Conservation (phyloP, 2,797 vertebrate genomes). For the Pseudochromis fuscus region DNA sequence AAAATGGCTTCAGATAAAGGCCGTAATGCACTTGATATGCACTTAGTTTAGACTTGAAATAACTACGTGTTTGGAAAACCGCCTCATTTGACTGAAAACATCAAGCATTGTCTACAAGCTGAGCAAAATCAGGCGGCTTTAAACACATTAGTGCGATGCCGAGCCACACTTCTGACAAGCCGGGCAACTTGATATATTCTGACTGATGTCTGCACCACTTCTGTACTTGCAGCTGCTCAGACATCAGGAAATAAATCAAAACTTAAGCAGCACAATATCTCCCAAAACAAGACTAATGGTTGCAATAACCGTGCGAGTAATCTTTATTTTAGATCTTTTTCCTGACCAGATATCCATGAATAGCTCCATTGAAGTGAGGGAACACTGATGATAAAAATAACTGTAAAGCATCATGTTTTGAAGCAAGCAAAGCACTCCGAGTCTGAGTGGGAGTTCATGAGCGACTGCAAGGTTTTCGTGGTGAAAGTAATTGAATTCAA, state of each 20-base stretch:
- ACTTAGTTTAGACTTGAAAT: conserved; percentile 5
- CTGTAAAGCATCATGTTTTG: background rate
- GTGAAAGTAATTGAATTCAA: background rate
- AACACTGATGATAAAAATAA: conserved; percentile 37
- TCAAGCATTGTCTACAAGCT: background rate
- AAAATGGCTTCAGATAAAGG: conserved; percentile 33
- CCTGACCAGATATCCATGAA: conserved; percentile 28
- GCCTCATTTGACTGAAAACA: conserved; percentile 11
- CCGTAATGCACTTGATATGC: conserved; percentile 13
- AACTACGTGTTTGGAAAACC: conserved; percentile 7
- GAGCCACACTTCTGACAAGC: background rate
- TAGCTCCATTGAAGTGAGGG: conserved; percentile 43
- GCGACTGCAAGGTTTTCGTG: background rate
- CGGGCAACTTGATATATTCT: too few species aligned
- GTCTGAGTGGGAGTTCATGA: background rate
- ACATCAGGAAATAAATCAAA: conserved; percentile 4
- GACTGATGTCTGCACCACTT: background rate
- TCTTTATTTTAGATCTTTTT: conserved; percentile 10
- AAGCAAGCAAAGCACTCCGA: background rate
- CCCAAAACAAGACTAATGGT: background rate
- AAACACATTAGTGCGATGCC: too few species aligned
- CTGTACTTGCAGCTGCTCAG: background rate
- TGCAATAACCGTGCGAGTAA: background rate
- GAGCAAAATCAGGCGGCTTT: too few species aligned
- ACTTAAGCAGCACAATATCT: background rate